Evolutionary conservation across 2,797 vertebrate genomes (phyloP), one percentile per base, ranked within the genome.

Genomic region (Karalla daura): DNA sequence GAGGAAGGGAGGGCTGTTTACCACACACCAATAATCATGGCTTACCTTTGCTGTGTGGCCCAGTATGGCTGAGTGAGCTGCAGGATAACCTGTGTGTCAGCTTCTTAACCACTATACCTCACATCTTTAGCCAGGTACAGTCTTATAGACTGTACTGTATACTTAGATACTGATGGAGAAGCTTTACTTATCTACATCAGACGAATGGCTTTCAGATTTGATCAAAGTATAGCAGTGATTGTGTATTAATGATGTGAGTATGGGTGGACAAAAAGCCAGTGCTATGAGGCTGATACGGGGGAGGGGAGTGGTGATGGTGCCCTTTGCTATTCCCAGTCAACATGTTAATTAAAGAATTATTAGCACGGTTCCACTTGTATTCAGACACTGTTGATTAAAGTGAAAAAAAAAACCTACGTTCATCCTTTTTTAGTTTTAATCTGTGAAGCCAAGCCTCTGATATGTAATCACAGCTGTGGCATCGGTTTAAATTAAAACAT

Each of bases 311-410:
- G 47, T 40, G 15, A 69, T 45, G 87, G 75, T 84, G 85, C 76
- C 86, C 89, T 93, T 84, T 89, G 88, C 79, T 84, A 39, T 78
- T 92, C 80, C 85, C 72, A 93, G 89, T 95, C 93, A 91, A 89
- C 93, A 93, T 93, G 92, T 94, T 96, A 95, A 96, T 97, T 96
- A 96, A 95, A 94, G 80, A 90, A 89, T 89, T 87, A 93, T 92
- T 93, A 92, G 84, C 76, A 56, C 66, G 63, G 86, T 88, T 90
- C 82, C 76, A 82, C 82, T 84, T 78, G 72, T 81, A 83, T 71
- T 72, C 74, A 78, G 81, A 81, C 56, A 50, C 64, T 64, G 74
- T 74, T 92, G 85, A 94, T 93, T 92, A 93, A 88, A 91, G 89
- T 68, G 55, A 74, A 76, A 79, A n/a, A n/a, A n/a, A n/a, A n/a